Percentiles rank a stretch among this genome's conserved stretches.
These are phyloP conservation scores for Hedya salicella DNA, from an alignment of 2,888 invertebrate species.

Conservation along the genomic window DNA sequence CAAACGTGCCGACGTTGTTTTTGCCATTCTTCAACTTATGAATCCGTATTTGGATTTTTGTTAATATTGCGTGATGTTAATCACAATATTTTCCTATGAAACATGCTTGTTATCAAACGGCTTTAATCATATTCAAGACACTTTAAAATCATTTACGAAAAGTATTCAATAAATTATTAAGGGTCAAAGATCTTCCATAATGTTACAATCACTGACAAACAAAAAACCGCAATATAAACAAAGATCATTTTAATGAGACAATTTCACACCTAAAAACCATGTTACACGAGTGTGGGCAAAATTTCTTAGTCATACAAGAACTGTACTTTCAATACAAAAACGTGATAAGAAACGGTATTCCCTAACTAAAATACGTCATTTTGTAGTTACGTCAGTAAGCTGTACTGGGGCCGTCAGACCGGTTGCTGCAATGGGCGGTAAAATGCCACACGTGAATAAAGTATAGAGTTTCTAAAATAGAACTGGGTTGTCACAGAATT, in stretches of 20 bases:
- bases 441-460: constrained; percentile 34
- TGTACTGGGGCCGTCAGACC: constrained; percentile 22
- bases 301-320: constrained; percentile 20
- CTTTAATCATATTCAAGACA: too few relatives aligned
- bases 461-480: constrained; percentile 41
- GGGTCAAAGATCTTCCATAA: neutral
- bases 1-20: too few relatives aligned
- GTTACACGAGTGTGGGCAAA: constrained; percentile 14
- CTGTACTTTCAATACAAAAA: neutral
- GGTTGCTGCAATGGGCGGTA: constrained; percentile 38
- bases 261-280: constrained; percentile 22
- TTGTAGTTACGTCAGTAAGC: neutral
- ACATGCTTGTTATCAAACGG: too few relatives aligned
- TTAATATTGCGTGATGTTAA: too few relatives aligned
- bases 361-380: neutral
- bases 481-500: constrained; percentile 8
- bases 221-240: constrained; percentile 18
- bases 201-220: constrained; percentile 5
- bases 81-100: too few relatives aligned
- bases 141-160: too few relatives aligned
- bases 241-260: constrained; percentile 10
- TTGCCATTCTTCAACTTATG: too few relatives aligned
- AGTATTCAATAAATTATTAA: neutral
- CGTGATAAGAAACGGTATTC: neutral
- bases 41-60: too few relatives aligned